A percentile compares a stretch with the other conserved stretches of the same genome.
phyloP scores from a whole-genome alignment of 2,888 invertebrate species.

The Acanthococcus lagerstroemiae region DNA sequence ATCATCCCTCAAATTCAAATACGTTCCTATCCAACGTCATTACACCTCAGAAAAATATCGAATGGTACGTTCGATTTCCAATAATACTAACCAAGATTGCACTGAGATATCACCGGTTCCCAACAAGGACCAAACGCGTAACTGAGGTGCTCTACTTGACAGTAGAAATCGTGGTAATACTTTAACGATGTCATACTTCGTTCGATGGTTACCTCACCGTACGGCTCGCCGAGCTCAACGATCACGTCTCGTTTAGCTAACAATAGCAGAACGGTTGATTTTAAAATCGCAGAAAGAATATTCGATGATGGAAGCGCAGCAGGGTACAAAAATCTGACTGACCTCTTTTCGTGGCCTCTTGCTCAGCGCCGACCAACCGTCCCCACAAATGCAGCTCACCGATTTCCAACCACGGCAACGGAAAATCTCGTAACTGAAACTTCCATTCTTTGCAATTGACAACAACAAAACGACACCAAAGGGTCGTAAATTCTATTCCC shows the following conservation, averaged over 20 bases:
- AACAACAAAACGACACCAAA: constrained; percentile 85
- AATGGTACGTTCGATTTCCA: background rate
- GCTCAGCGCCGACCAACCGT: constrained; percentile 80
- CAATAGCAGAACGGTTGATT: constrained; percentile 32
- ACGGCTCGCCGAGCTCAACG: constrained; percentile 75
- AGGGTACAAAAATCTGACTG: no score
- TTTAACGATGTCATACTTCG: constrained; percentile 89
- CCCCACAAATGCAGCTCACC: constrained; percentile 81
- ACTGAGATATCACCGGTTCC: constrained; percentile 92
- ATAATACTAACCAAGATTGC: constrained; percentile 57
- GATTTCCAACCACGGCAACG: constrained; percentile 80
- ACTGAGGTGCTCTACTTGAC: constrained; percentile 77
- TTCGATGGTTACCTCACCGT: constrained; percentile 70
- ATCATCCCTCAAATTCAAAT: background rate
- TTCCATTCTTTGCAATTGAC: constrained; percentile 77
- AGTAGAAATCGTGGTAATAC: constrained; percentile 95
- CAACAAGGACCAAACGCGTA: constrained; percentile 98
- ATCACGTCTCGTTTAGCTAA: constrained; percentile 63
- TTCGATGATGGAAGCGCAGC: no score
- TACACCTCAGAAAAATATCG: background rate
- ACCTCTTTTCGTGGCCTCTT: constrained; percentile 59
- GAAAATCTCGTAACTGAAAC: constrained; percentile 85
- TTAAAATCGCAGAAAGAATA: no score
- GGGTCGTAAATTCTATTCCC: constrained; percentile 72
- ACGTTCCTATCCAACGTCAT: background rate